Base-by-base conservation (phyloP, 2,113 vertebrate species). In the Grantiella picta region DNA sequence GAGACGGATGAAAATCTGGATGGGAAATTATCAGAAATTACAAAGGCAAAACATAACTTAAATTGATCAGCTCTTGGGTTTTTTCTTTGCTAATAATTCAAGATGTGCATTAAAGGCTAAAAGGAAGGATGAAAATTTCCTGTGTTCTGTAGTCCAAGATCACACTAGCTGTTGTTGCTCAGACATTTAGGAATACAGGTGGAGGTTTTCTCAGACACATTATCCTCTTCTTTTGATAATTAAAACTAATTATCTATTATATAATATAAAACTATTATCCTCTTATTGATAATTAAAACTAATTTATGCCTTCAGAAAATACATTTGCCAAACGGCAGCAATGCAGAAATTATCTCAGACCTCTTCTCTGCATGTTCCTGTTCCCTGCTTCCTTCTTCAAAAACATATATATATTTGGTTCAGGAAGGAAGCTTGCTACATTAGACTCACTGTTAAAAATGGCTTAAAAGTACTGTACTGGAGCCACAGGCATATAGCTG, bases 311-410 rank as follows among this genome's bases (percentile, higher is more conserved):
- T 25, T 52, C 63, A 60, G 31, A 68, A 77, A 68, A 68, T 8
- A 22, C 18, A 27, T 31, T 68, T 68, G 3, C 11, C 17, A 68
- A 36, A 68, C 9, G 22, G 14, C 53, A 44, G 14, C 36, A 36
- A 36, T 35, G 13, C 31, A 66, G 61, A 76, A 66, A 66, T 36
- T 66, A 31, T 36, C 35, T 59, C 35, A 17, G 52, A 86, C 20
- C 21, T 68, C 71, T 42, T 50, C 21, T 31, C 31, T 0, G 0
- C 25, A 57, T 35, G 13, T 31, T 7, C 31, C 25, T 0, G 0
- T 50, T 66, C 25, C 13, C 25, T 2, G 1, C 21, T 59, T 59
- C 25, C 13, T 57, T 42, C 25, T 17, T 50, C 36, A 42, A 50
- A 86, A 59, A 0, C 36, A 76, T 9, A 36, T 7, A 36, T 7